Evolutionary conservation across 2,113 vertebrate genomes (phyloP).

Genomic region (Callaeas wilsoni): DNA sequence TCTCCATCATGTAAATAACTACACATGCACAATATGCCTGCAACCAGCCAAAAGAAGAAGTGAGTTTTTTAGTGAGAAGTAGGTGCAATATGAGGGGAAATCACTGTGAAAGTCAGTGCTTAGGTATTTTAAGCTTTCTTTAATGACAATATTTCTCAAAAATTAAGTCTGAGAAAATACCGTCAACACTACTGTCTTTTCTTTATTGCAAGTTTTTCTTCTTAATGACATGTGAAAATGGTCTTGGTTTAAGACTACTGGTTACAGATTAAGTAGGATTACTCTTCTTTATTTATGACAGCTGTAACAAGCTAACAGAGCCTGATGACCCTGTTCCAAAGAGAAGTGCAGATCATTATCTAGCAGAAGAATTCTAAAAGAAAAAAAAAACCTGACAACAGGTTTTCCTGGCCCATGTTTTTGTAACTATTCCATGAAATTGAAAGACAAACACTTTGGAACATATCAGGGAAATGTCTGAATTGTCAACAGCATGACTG

Average conservation of each 20-base stretch:
- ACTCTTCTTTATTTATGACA: background rate
- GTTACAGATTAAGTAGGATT: background rate
- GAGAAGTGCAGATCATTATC: background rate
- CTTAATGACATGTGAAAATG: background rate
- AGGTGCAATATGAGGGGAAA: background rate
- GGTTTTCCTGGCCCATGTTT: background rate
- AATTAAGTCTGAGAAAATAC: background rate
- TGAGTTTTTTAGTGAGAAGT: background rate
- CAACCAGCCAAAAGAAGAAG: background rate
- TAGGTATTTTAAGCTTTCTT: background rate
- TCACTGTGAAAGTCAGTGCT: background rate
- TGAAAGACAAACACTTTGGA: background rate
- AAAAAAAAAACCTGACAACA: background rate
- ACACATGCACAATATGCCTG: background rate
- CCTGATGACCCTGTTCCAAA: background rate
- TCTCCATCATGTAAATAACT: background rate
- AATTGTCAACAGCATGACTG: background rate
- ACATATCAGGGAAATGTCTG: background rate
- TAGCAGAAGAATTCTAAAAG: background rate
- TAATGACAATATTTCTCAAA: background rate
- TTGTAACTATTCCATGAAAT: background rate
- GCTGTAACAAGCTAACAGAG: background rate
- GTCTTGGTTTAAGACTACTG: background rate
- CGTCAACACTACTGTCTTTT: background rate
- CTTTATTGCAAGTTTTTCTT: background rate